phyloP scores from a whole-genome alignment of 2,113 vertebrate species.

The Australoheros scitulus region DNA sequence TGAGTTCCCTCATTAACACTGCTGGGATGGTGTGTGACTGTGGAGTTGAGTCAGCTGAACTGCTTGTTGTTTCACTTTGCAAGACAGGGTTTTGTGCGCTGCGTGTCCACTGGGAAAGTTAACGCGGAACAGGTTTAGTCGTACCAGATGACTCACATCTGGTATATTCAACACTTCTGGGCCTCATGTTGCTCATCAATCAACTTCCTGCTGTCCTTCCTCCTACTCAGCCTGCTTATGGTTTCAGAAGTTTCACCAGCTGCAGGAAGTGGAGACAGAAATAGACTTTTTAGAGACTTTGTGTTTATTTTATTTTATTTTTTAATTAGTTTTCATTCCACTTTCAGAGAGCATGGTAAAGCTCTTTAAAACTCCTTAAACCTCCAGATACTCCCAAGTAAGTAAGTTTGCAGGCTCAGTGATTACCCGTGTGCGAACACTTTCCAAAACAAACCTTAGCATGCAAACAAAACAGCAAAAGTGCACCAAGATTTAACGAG shows the following conservation, averaged over 20 bases:
- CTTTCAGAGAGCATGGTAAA: neutral
- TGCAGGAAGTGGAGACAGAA: slow-evolving; percentile 1
- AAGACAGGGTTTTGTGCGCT: neutral
- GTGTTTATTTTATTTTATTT: neutral
- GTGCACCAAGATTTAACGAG: neutral
- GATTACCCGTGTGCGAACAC: neutral
- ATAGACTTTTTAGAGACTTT: neutral
- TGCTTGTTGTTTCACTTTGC: neutral
- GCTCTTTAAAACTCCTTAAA: slow-evolving; percentile 15
- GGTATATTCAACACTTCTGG: neutral
- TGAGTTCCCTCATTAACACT: slow-evolving; percentile 40
- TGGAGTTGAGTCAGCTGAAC: slow-evolving; percentile 46
- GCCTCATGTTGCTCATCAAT: neutral
- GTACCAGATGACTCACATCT: slow-evolving; percentile 6
- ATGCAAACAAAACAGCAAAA: neutral
- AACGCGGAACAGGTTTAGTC: neutral
- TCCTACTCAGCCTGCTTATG: neutral
- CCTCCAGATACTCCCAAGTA: neutral
- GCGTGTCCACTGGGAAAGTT: neutral
- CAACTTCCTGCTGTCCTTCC: neutral
- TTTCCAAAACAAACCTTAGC: slow-evolving; percentile 10
- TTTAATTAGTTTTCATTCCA: neutral
- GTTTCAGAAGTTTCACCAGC: neutral
- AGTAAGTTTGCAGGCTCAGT: slow-evolving; percentile 21
- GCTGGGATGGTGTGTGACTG: slow-evolving; percentile 3